phyloP scores from a whole-genome alignment of 2,113 vertebrate genomes.

The Synodontis membranacea region DNA sequence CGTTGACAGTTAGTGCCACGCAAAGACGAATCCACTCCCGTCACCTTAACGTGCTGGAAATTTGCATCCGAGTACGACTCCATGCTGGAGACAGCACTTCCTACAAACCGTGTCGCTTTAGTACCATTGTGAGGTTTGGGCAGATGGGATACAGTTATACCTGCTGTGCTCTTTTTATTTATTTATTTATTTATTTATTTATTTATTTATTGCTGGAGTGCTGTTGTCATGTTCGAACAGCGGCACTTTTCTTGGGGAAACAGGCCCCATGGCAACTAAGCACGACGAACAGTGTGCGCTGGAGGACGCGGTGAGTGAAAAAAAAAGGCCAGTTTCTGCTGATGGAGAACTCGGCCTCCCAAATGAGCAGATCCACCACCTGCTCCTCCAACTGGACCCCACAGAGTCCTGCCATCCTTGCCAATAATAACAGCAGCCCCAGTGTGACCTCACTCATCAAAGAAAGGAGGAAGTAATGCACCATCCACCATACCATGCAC shows the following conservation, averaged over 20 bases:
- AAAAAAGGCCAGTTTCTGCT: conserved; percentile 23
- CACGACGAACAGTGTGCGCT: neutral
- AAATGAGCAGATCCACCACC: conserved; percentile 38
- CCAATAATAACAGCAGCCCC: conserved; percentile 21
- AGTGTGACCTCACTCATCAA: conserved; percentile 20
- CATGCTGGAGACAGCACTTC: neutral
- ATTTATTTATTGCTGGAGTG: neutral
- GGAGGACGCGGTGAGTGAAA: conserved; percentile 32
- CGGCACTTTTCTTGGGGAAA: neutral
- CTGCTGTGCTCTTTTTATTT: conserved; percentile 24
- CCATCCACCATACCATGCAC: neutral
- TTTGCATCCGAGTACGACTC: neutral
- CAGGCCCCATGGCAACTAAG: conserved; percentile 18
- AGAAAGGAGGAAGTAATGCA: neutral
- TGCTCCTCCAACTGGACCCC: conserved; percentile 34
- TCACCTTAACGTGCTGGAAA: neutral
- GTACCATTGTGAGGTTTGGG: neutral
- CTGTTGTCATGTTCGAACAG: conserved; percentile 21
- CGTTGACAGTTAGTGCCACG: neutral
- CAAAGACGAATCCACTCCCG: neutral
- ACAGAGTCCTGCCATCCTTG: neutral
- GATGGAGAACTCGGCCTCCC: conserved; percentile 33
- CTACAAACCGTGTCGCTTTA: neutral
- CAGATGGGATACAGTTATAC: conserved; percentile 29
- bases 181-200: too few species aligned